Percentiles rank a stretch among this genome's conserved stretches.
These are phyloP conservation scores for Lasioglossum baleicum DNA, from an alignment of 1,140 invertebrate species.

Conservation along the genomic window DNA sequence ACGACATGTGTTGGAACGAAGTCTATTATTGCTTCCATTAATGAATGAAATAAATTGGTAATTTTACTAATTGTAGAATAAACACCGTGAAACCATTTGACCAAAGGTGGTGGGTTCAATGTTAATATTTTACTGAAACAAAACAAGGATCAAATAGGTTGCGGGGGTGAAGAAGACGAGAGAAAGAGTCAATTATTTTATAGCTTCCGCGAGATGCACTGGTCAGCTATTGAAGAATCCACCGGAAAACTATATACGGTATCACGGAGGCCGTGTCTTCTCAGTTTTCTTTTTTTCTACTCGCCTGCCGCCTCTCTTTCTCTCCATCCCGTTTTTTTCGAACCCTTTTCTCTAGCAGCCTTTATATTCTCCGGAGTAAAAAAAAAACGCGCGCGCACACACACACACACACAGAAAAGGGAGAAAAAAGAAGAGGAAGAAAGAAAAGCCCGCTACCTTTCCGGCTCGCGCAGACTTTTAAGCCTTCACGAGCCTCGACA, in stretches of 20 bases:
- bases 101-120: too few species aligned
- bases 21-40: too few species aligned
- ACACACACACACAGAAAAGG: neutral
- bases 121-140: too few species aligned
- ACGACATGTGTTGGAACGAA: too few species aligned
- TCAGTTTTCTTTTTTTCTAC: neutral
- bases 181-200: neutral
- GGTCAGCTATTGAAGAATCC: conserved; percentile 2
- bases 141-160: neutral
- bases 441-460: conserved; percentile 2
- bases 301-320: neutral
- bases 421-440: too few species aligned
- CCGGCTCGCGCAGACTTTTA: conserved; percentile 27
- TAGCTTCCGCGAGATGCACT: neutral
- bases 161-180: neutral
- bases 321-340: neutral
- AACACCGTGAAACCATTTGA: too few species aligned
- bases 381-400: too few species aligned
- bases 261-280: neutral
- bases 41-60: too few species aligned
- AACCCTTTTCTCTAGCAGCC: neutral
- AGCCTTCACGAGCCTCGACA: conserved; percentile 24
- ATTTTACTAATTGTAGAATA: too few species aligned
- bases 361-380: neutral
- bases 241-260: neutral